A percentile compares a stretch with the other conserved stretches of the same genome.
Conservation (phyloP, 2,797 vertebrate genomes). For the Moxostoma hubbsi region DNA sequence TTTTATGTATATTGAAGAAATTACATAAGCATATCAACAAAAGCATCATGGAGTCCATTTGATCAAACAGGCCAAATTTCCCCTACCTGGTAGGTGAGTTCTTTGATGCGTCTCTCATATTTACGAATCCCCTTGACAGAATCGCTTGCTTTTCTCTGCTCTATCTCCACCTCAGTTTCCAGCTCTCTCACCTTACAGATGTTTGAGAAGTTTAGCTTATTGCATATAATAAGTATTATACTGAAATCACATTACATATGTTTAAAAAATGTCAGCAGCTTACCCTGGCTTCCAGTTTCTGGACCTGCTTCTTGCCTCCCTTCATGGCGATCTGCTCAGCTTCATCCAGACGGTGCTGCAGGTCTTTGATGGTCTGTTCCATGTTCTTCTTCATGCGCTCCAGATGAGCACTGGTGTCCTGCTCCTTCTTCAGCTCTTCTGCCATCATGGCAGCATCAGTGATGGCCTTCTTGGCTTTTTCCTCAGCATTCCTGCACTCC, state of each 20-base stretch:
- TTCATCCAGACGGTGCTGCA: no score
- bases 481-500: no score
- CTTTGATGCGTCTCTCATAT: no score
- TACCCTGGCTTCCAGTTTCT: slow-evolving; percentile 76
- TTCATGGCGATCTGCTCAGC: slow-evolving; percentile 28
- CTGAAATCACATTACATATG: background rate
- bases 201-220: no score
- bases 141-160: no score
- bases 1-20: background rate
- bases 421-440: slow-evolving; percentile 78
- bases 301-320: slow-evolving; percentile 78
- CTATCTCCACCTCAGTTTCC: no score
- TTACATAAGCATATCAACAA: no score
- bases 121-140: no score
- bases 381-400: slow-evolving; percentile 79
- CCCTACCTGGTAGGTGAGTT: slow-evolving; percentile 81
- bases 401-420: slow-evolving; percentile 77
- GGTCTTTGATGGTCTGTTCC: slow-evolving; percentile 63
- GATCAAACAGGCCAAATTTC: no score
- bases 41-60: no score
- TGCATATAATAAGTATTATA: background rate
- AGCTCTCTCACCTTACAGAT: no score
- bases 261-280: background rate
- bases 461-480: no score
- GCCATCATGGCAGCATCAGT: slow-evolving; percentile 70